A percentile compares a stretch with the other conserved stretches of the same genome.
These are phyloP conservation scores for Embiotoca jacksoni DNA, from an alignment of 2,113 vertebrate species.

Conservation along the genomic window DNA sequence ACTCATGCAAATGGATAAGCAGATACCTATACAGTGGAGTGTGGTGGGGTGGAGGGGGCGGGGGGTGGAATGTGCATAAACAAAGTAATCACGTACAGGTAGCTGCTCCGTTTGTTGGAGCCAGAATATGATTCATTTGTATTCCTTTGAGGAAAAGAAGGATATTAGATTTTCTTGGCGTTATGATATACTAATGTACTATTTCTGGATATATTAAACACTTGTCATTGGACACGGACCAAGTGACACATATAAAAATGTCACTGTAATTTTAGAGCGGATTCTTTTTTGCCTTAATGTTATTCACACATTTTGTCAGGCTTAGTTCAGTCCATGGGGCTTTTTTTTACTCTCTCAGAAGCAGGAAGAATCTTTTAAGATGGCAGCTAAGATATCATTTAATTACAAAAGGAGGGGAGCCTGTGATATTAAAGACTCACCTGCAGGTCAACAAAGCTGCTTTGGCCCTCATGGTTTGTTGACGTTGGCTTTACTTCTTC, in stretches of 20 bases:
- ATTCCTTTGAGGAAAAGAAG: conserved; percentile 8
- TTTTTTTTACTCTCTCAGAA: conserved; percentile 35
- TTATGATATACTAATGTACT: conserved; percentile 15
- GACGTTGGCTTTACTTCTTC: conserved; percentile 6
- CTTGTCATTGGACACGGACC: conserved; percentile 46
- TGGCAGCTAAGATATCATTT: conserved; percentile 48
- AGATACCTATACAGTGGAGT: conserved; percentile 3
- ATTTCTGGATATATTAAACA: conserved; percentile 50
- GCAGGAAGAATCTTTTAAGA: conserved; percentile 38
- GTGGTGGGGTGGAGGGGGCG: too few relatives aligned
- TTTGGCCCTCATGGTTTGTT: conserved; percentile 4
- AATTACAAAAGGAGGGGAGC: conserved; percentile 33
- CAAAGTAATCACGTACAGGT: neutral
- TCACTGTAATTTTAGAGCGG: conserved; percentile 56
- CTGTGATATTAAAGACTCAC: conserved; percentile 2
- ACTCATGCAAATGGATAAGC: conserved; percentile 14
- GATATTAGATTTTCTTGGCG: conserved; percentile 41
- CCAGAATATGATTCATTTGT: neutral
- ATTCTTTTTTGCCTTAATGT: conserved; percentile 37
- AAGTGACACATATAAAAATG: conserved; percentile 59
- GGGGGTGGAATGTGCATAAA: neutral
- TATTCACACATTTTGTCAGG: conserved; percentile 52
- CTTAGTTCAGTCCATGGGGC: conserved; percentile 32
- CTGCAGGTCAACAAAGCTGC: neutral
- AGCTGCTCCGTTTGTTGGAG: neutral